Conservation (phyloP, 1,140 invertebrate species). For the Paralvinella palmiformis region DNA sequence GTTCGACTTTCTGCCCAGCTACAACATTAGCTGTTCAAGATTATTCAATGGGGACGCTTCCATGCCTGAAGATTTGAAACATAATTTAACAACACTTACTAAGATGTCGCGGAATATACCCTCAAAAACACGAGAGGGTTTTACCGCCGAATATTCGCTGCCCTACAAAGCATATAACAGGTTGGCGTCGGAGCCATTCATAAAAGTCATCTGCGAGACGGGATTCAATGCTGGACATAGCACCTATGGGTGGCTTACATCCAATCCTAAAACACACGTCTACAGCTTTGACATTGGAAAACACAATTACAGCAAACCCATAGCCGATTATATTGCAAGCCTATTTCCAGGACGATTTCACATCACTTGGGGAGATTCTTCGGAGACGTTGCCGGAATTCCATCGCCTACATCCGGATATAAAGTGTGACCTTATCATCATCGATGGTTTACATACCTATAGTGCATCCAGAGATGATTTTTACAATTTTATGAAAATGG, state of each 20-base stretch:
- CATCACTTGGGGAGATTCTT: conserved; percentile 6
- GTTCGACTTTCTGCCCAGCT: too few relatives aligned
- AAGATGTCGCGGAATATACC: too few relatives aligned
- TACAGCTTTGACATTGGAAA: conserved; percentile 1
- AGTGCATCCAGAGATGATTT: too few relatives aligned
- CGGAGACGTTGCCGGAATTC: not conserved
- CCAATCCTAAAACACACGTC: not conserved
- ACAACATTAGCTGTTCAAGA: too few relatives aligned
- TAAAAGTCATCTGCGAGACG: conserved; percentile 14
- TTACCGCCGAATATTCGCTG: too few relatives aligned
- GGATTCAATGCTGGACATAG: conserved; percentile 19
- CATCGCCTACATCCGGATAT: not conserved
- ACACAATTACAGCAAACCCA: not conserved
- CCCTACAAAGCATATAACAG: too few relatives aligned
- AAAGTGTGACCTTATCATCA: conserved; percentile 3
- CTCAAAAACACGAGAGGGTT: too few relatives aligned
- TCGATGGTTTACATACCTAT: conserved; percentile 4
- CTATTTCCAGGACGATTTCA: not conserved
- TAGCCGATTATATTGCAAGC: not conserved
- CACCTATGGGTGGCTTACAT: conserved; percentile 13
- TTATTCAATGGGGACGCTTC: too few relatives aligned
- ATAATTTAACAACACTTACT: too few relatives aligned
- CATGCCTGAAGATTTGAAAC: too few relatives aligned
- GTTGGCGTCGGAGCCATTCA: conserved; percentile 1
- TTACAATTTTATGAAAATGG: too few relatives aligned